phyloP scores from a whole-genome alignment of 2,888 invertebrate genomes.

The Xylota segnis region DNA sequence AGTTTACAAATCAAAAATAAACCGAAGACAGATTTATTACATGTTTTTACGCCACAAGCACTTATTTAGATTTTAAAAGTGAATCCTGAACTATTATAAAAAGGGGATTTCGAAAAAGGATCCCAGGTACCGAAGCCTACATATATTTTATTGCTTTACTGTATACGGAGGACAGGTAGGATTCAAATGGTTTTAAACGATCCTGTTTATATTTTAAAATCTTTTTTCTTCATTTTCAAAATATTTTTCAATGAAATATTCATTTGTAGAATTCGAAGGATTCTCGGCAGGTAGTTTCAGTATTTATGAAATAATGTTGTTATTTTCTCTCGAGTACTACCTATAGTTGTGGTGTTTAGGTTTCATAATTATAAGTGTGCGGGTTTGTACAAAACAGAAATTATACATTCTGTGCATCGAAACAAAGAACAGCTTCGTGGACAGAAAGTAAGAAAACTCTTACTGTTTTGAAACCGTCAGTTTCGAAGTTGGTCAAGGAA shows the following conservation, averaged over 20 bases:
- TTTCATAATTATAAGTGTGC: too few relatives aligned
- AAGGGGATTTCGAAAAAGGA: neutral
- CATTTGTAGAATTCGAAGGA: slow-evolving; percentile 2
- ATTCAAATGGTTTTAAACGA: neutral
- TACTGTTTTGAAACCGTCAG: too few relatives aligned
- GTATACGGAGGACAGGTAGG: slow-evolving; percentile 15
- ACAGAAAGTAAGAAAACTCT: too few relatives aligned
- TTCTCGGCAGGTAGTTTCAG: slow-evolving; percentile 6
- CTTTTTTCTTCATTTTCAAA: slow-evolving; percentile 5
- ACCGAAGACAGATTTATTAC: neutral
- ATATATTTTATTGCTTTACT: slow-evolving; percentile 26
- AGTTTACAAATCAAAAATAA: neutral
- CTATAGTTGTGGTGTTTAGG: too few relatives aligned
- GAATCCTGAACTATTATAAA: neutral
- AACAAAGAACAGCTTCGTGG: too few relatives aligned
- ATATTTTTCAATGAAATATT: slow-evolving; percentile 10
- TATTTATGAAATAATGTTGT: neutral
- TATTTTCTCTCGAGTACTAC: too few relatives aligned
- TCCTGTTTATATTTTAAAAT: slow-evolving; percentile 13
- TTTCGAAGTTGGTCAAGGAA: too few relatives aligned
- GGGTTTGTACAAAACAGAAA: too few relatives aligned
- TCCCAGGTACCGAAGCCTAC: neutral
- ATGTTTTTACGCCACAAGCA: neutral
- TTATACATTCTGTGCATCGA: too few relatives aligned
- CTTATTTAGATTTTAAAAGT: neutral